These are phyloP conservation scores for Euura saliciscinereae DNA, from an alignment of 1,140 invertebrate species.

Conservation along the genomic window DNA sequence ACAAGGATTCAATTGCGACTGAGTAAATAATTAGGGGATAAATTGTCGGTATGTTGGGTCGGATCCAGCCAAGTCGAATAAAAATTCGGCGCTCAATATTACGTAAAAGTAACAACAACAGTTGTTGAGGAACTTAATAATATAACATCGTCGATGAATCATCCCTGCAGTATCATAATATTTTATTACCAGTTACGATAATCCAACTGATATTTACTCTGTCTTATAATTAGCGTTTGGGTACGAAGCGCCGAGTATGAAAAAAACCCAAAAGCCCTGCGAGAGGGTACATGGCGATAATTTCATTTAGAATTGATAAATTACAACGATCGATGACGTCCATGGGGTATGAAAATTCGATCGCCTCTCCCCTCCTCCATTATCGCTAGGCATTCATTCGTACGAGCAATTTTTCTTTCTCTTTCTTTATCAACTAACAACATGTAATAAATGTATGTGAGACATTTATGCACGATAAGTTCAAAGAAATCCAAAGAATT, in stretches of 20 bases:
- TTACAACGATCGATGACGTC: neutral
- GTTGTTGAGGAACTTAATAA: neutral
- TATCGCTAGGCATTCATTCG: neutral
- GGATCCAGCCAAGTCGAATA: neutral
- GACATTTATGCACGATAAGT: slow-evolving; percentile 1
- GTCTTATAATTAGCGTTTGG: too few relatives aligned
- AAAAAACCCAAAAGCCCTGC: too few relatives aligned
- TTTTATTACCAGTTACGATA: too few relatives aligned
- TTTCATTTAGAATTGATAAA: neutral
- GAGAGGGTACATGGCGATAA: too few relatives aligned
- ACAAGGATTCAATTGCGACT: neutral
- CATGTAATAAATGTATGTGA: neutral
- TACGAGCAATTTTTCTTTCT: neutral
- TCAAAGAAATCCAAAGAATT: neutral
- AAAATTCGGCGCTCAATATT: too few relatives aligned
- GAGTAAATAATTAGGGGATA: neutral
- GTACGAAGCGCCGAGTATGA: too few relatives aligned
- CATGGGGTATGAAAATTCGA: neutral
- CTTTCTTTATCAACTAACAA: neutral
- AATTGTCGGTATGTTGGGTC: neutral
- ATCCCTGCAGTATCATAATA: too few relatives aligned
- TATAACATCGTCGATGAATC: neutral
- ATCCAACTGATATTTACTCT: too few relatives aligned
- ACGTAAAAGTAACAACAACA: neutral
- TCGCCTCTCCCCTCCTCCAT: neutral